Evolutionary conservation across 2,888 invertebrate species (phyloP).

Genomic region (Athalia rosae): DNA sequence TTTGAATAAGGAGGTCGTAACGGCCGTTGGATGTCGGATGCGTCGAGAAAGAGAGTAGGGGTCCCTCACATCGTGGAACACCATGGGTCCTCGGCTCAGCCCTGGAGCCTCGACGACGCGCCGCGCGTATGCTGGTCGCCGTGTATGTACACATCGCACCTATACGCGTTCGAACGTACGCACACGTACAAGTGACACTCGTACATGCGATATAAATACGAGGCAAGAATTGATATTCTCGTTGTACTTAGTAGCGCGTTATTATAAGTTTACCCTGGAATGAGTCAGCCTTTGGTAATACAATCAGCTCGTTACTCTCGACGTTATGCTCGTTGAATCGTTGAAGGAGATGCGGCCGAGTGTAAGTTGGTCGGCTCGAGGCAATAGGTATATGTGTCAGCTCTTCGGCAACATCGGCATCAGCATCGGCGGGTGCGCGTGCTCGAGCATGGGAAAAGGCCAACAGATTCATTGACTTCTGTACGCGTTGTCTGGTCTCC

Average conservation of each 20-base stretch:
- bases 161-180: too few relatives aligned
- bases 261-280: not conserved
- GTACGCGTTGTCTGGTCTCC: conserved; percentile 50
- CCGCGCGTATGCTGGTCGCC: too few relatives aligned
- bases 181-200: too few relatives aligned
- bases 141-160: too few relatives aligned
- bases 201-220: not conserved
- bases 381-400: not conserved
- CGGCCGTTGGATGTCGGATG: conserved; percentile 3
- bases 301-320: conserved; percentile 38
- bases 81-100: too few relatives aligned
- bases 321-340: not conserved
- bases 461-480: conserved; percentile 49
- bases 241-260: not conserved
- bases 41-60: not conserved
- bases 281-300: conserved; percentile 40
- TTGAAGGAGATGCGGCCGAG: not conserved
- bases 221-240: conserved; percentile 4
- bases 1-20: conserved; percentile 21
- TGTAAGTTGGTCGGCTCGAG: not conserved
- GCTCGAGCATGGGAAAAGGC: conserved; percentile 57
- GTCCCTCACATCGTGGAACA: too few relatives aligned
- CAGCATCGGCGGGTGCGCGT: conserved; percentile 34
- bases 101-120: too few relatives aligned
- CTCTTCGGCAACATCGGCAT: not conserved